These are phyloP conservation scores for Limnephilus auricula DNA, from an alignment of 2,888 invertebrate genomes.

Conservation along the genomic window DNA sequence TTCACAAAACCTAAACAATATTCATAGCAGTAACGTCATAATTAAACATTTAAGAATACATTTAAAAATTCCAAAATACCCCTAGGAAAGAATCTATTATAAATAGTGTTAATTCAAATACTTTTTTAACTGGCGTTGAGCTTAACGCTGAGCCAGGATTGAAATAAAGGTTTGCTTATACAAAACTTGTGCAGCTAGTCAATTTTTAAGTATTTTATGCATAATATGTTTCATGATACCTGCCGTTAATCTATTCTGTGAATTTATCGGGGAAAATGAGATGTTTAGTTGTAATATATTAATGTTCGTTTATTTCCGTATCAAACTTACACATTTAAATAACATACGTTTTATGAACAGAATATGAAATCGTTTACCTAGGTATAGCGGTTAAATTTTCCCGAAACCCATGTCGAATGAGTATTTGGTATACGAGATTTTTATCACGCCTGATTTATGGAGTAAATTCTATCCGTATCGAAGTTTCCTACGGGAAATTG, in stretches of 20 bases:
- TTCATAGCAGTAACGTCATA: too few species aligned
- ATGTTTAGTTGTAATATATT: too few species aligned
- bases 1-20: too few species aligned
- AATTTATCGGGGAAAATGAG: neutral
- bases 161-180: neutral
- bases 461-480: conserved; percentile 53
- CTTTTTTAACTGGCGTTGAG: too few species aligned
- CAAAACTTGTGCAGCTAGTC: neutral
- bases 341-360: neutral
- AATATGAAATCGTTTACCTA: neutral
- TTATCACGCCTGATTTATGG: conserved; percentile 51
- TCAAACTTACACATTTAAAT: neutral
- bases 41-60: too few species aligned
- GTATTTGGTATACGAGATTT: conserved; percentile 46
- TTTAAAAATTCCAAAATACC: too few species aligned
- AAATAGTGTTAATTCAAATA: too few species aligned
- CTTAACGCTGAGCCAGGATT: neutral
- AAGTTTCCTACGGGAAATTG: conserved; percentile 50
- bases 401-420: conserved; percentile 10
- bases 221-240: neutral
- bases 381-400: conserved; percentile 2
- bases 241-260: neutral
- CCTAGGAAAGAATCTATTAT: too few species aligned
- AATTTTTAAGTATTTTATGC: neutral
- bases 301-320: neutral